Evolutionary conservation across 2,113 vertebrate genomes (phyloP), one percentile per base, ranked within the genome.

Genomic region (Zosterops borbonicus): DNA sequence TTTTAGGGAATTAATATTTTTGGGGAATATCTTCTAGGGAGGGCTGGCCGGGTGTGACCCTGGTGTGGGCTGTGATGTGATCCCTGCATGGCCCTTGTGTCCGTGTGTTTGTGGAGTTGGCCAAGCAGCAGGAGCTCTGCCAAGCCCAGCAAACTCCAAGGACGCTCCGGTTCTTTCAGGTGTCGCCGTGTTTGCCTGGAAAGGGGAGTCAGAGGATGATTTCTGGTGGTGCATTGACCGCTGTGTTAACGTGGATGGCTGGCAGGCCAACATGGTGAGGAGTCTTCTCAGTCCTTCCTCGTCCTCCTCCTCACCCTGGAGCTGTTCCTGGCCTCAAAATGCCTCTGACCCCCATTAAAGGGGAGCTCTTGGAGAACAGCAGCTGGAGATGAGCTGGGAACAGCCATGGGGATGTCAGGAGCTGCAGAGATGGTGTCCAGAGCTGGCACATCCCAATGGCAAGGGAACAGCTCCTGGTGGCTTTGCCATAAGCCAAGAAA

Each of bases 181-280:
- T 91, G 99, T 99, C 44, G 98, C 99, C 2, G 99, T 99, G 96
- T 99, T 99, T 96, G 99, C 99, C 46, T 99, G 99, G 99, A 99
- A 99, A 81, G 99, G 99, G 37, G 99, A 99, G 96, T 99, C 99
- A 1, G 99, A 99, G 97, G 99, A 99, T 71, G 99, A 99, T 97
- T 99, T 99, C 98, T 99, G 99, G 99, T 99, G 99, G 99, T 99
- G 99, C 96, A 99, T 99, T 44, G 99, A 99, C 96, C 98, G 98
- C 92, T 99, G 99, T 94, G 99, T 99, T 91, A 99, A 99, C 95
- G 97, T 98, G 12, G 99, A 99, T 69, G 98, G 98, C 94, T 99
- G 99, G 99, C 99, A 99, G 97, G 98, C 99, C 94, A 99, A 99
- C 95, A 99, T 99, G 99, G 99, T 99, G 98, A 95, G 55, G 88